Evolutionary conservation across 2,888 invertebrate genomes (phyloP).

Genomic region (Heliconius sara): DNA sequence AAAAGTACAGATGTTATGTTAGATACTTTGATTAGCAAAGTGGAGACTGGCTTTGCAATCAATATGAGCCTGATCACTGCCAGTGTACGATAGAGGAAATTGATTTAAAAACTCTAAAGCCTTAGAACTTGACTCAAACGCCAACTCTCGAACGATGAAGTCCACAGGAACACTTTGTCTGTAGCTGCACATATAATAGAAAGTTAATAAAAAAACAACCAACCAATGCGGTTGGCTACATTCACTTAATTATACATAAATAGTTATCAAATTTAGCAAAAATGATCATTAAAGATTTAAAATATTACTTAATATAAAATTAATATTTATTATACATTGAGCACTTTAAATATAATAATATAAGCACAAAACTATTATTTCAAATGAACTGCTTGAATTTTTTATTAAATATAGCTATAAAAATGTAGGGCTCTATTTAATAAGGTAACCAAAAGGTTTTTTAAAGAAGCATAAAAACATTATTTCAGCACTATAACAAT

Average conservation of each 20-base stretch:
- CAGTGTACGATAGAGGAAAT: slow-evolving; percentile 89
- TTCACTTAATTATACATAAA: slow-evolving; percentile 28
- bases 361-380: too few relatives aligned
- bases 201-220: slow-evolving; percentile 71
- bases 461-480: too few relatives aligned
- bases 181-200: slow-evolving; percentile 90
- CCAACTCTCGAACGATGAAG: slow-evolving; percentile 94
- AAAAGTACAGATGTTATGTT: slow-evolving; percentile 72
- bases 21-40: slow-evolving; percentile 81
- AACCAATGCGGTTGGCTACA: slow-evolving; percentile 55
- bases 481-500: too few relatives aligned
- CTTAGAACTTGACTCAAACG: slow-evolving; percentile 92
- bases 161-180: slow-evolving; percentile 95
- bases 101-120: slow-evolving; percentile 94
- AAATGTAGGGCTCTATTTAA: neutral
- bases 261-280: neutral
- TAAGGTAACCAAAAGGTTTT: too few relatives aligned
- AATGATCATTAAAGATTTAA: too few relatives aligned
- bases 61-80: slow-evolving; percentile 88
- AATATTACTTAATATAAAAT: too few relatives aligned
- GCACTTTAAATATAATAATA: too few relatives aligned
- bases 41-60: slow-evolving; percentile 94
- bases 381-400: too few relatives aligned
- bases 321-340: too few relatives aligned
- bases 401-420: too few relatives aligned